phyloP scores from a whole-genome alignment of 1,140 invertebrate genomes.

The Hycleus cichorii region DNA sequence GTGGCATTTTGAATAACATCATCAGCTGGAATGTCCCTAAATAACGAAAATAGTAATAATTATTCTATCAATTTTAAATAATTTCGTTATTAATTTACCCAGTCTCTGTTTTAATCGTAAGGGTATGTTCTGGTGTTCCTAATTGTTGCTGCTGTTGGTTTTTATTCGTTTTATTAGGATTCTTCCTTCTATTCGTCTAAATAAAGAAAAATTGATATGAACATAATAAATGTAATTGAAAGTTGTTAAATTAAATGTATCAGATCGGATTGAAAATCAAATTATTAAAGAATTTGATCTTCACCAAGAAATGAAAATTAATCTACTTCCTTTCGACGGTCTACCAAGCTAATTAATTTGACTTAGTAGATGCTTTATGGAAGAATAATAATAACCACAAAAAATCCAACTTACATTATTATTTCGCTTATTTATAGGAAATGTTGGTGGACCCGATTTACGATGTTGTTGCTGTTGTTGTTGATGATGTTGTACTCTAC shows the following conservation, averaged over 20 bases:
- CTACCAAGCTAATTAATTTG: too few species aligned
- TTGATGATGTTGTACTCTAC: conserved; percentile 13
- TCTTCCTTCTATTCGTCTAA: conserved; percentile 33
- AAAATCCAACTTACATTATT: conserved; percentile 22
- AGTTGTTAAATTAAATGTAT: too few species aligned
- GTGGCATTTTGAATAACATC: conserved; percentile 16
- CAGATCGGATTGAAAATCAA: too few species aligned
- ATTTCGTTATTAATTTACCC: conserved; percentile 25
- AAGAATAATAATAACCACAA: too few species aligned
- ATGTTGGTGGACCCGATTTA: conserved; percentile 29
- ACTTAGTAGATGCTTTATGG: too few species aligned
- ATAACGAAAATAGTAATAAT: background rate
- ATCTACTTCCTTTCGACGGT: too few species aligned
- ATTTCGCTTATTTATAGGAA: conserved; percentile 30
- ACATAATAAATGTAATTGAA: background rate
- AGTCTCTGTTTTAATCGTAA: conserved; percentile 34
- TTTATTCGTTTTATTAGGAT: conserved; percentile 33
- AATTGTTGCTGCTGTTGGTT: conserved; percentile 24
- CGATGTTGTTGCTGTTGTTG: background rate
- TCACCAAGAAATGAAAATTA: too few species aligned
- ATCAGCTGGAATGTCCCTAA: conserved; percentile 29
- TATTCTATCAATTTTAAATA: background rate
- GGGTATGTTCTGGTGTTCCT: conserved; percentile 27
- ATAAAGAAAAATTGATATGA: conserved; percentile 13
- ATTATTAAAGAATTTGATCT: too few species aligned